Percentiles rank a stretch among this genome's conserved stretches.
These are phyloP conservation scores for Anhinga rufa DNA, from an alignment of 2,113 vertebrate genomes.

Conservation along the genomic window DNA sequence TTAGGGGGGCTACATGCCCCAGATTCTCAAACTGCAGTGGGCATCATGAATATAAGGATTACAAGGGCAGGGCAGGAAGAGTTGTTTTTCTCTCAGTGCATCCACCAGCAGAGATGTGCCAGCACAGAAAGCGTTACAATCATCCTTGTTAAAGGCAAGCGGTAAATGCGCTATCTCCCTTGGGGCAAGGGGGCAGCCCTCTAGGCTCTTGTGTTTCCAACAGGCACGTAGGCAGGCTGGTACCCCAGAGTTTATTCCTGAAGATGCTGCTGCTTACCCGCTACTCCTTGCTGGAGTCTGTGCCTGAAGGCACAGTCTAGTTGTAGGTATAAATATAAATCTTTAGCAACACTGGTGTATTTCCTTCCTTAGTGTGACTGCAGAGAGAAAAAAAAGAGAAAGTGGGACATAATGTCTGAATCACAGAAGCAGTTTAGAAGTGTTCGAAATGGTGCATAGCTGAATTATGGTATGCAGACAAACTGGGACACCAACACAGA, in stretches of 20 bases:
- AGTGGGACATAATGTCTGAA: conserved; percentile 7
- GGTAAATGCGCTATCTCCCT: background rate
- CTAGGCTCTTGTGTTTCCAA: background rate
- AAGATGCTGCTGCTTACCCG: background rate
- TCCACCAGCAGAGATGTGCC: background rate
- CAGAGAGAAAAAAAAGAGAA: background rate
- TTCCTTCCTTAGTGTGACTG: background rate
- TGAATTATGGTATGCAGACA: background rate
- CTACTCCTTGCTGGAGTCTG: background rate
- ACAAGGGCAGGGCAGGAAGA: background rate
- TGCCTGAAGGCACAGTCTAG: background rate
- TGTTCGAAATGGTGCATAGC: background rate
- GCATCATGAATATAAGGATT: background rate
- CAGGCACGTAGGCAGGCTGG: accelerated
- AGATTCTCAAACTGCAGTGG: background rate
- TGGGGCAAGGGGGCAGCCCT: background rate
- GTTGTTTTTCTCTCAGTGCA: background rate
- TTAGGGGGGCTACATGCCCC: background rate
- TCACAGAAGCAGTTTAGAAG: background rate
- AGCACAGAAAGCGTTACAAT: background rate
- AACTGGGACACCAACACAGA: background rate
- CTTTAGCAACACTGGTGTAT: background rate
- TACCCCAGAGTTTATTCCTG: background rate
- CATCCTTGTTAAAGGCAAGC: background rate
- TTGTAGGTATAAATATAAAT: background rate